phyloP scores from a whole-genome alignment of 2,113 vertebrate genomes.

The Propithecus coquereli region DNA sequence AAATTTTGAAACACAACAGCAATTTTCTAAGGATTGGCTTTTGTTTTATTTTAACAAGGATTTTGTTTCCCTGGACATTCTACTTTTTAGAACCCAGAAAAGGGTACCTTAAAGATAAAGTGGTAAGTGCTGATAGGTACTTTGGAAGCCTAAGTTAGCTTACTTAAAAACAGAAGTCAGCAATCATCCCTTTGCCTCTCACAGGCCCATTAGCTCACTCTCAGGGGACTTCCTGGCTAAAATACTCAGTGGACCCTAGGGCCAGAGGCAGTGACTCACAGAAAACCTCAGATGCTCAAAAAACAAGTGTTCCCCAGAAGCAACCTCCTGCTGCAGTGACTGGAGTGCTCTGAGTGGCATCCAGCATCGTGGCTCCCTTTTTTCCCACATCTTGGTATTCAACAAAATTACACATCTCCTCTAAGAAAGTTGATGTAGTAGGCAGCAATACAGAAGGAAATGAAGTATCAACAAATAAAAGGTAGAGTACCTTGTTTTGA shows the following conservation, averaged over 20 bases:
- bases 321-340: background rate
- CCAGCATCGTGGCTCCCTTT: background rate
- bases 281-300: background rate
- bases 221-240: background rate
- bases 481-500: slow-evolving; percentile 77
- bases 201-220: background rate
- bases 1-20: slow-evolving; percentile 14
- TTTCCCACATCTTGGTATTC: background rate
- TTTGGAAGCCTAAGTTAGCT: background rate
- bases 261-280: background rate
- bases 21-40: background rate
- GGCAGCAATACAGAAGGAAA: background rate
- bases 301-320: background rate
- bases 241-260: background rate
- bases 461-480: background rate
- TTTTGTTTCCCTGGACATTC: background rate
- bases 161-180: background rate
- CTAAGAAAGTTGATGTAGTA: background rate
- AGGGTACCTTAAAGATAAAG: background rate
- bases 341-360: background rate
- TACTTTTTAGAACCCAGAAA: background rate
- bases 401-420: background rate
- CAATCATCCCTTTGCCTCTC: background rate
- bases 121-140: background rate
- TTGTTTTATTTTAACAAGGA: background rate